Percentiles rank a stretch among this genome's conserved stretches.
Conservation (phyloP, 2,888 invertebrate genomes). For the Sclerodermus sp. region DNA sequence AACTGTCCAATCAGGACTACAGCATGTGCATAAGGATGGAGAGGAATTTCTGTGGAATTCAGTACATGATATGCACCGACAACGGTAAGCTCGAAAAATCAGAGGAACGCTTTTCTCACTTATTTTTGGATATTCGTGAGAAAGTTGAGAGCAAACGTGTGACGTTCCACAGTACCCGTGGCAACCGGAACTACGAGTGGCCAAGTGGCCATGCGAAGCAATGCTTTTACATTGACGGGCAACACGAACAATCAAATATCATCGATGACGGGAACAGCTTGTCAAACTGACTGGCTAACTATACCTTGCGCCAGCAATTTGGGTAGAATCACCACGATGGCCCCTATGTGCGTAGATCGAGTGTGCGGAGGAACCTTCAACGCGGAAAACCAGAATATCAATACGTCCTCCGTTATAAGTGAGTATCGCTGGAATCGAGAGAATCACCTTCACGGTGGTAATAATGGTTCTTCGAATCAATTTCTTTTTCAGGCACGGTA, state of each 20-base stretch:
- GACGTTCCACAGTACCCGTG: not conserved
- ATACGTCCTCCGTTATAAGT: conserved; percentile 73
- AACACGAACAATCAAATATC: conserved; percentile 69
- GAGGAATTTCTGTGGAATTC: conserved; percentile 84
- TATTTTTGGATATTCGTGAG: no score
- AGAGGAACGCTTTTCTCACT: no score
- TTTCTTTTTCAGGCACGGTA: conserved; percentile 68
- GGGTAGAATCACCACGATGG: conserved; percentile 63
- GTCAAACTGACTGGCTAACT: conserved; percentile 77
- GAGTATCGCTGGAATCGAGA: conserved; percentile 50
- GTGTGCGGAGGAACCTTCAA: conserved; percentile 82
- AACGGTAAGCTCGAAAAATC: no score
- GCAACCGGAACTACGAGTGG: not conserved
- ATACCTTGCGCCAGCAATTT: conserved; percentile 77
- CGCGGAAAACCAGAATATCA: conserved; percentile 64
- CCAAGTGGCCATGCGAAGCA: conserved; percentile 52
- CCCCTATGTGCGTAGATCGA: conserved; percentile 74
- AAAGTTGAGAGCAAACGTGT: no score
- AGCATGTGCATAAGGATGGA: conserved; percentile 83
- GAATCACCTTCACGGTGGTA: no score
- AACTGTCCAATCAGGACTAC: conserved; percentile 87
- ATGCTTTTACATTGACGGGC: conserved; percentile 77
- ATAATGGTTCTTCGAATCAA: not conserved
- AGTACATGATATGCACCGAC: conserved; percentile 76
- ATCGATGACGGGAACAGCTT: conserved; percentile 72